These are phyloP conservation scores for Melanotaenia nigrans DNA, from an alignment of 2,797 vertebrate species.

Conservation along the genomic window DNA sequence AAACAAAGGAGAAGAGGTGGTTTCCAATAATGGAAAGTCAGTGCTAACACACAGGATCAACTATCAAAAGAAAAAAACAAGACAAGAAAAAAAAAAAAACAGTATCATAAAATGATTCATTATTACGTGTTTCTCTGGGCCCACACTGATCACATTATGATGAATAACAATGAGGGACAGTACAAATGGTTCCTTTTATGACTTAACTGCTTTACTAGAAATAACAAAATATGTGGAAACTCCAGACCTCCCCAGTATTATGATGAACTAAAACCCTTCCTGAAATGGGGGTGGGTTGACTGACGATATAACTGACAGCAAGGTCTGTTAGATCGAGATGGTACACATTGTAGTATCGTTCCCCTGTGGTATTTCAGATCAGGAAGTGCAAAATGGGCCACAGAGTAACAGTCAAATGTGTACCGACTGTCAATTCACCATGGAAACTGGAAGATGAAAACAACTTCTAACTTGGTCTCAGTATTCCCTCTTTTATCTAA, in stretches of 20 bases:
- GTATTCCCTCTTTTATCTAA: conserved; percentile 35
- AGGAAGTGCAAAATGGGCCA: conserved; percentile 66
- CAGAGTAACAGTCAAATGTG: conserved; percentile 51
- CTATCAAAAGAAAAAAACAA: neutral
- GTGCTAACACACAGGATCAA: conserved; percentile 34
- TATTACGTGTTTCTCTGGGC: conserved; percentile 9
- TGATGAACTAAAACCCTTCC: conserved; percentile 48
- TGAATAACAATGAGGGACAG: conserved; percentile 14
- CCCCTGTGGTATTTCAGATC: conserved; percentile 58
- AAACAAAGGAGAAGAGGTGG: conserved; percentile 68
- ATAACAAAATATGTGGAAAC: conserved; percentile 36
- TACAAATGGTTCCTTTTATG: conserved; percentile 37
- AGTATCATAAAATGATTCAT: conserved; percentile 17
- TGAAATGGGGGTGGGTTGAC: conserved; percentile 16
- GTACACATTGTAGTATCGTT: conserved; percentile 44
- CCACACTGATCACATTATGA: conserved; percentile 3
- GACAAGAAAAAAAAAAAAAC: conserved; percentile 30
- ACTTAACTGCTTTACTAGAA: conserved; percentile 20
- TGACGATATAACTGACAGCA: conserved; percentile 22
- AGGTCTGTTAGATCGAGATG: conserved; percentile 40
- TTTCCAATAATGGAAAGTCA: conserved; percentile 69
- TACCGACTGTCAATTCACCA: conserved; percentile 26
- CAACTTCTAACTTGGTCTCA: conserved; percentile 40
- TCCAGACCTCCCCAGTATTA: conserved; percentile 4
- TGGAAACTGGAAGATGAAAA: conserved; percentile 56